Evolutionary conservation across 2,888 invertebrate genomes (phyloP), one percentile per base, ranked within the genome.

Genomic region (Cyclophora albipunctata): DNA sequence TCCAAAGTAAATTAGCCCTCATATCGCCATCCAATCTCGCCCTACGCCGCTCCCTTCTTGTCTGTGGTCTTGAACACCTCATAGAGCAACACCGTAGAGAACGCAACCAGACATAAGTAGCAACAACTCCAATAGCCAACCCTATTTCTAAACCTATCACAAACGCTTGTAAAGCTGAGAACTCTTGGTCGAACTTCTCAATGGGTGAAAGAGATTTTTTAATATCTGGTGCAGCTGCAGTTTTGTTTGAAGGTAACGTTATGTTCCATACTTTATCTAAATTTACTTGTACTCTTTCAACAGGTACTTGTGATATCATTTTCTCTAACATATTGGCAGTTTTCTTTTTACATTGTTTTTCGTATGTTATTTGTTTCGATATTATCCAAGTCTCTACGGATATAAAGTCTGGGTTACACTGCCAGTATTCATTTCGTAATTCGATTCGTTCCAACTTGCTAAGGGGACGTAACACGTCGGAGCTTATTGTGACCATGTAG

Each of bases 351-450:
- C 90, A 90, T 57, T 81, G 79, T 46, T 90, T 90, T 34, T 87
- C 79, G 48, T 90, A 90, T 50, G 68, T 66, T 51, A 90, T 85
- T 3, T 74, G 71, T 34, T 67, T 77, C 2, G 76, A 71, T 3
- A 64, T 55, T 34, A 90, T 79, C 81, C 90, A 90, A 4, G 67
- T 67, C 58, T 86, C 84, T 0, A 84, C 70, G 3, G 80, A 73
- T 4, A 78, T 72, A 35, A 87, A 84, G 34, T 83, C 78, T 0
- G 74, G 70, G 60, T 88, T 89, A 65, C 93, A 93, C 50, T 84
- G 81, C 74, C 90, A 90, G 50, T 88, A 89, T 58, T 92, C 92
- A 55, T 88, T 89, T 34, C 86, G 75, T 2, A 92, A 67, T 63
- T 90, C 88, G 40, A 93, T 62, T 47, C 81, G 71, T 49, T 87